These are phyloP conservation scores for Pseudopodoces humilis DNA, from an alignment of 2,113 vertebrate species.

Conservation along the genomic window DNA sequence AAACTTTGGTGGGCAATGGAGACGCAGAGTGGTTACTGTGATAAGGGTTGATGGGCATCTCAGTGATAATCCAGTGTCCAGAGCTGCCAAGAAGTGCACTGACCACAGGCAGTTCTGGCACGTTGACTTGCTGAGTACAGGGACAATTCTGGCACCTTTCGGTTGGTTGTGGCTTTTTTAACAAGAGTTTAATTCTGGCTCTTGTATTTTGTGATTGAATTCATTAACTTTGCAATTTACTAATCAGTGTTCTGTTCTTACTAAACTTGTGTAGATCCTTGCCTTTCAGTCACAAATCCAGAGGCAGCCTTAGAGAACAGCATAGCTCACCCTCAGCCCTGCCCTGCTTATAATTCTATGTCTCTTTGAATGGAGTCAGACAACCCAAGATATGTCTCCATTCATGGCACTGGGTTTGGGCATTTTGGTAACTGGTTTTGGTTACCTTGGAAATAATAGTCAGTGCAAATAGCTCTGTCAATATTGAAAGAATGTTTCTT, in stretches of 20 bases:
- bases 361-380: neutral
- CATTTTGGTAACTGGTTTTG: neutral
- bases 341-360: neutral
- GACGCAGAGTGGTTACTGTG: neutral
- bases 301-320: neutral
- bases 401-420: neutral
- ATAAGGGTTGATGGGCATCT: accelerated
- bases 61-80: neutral
- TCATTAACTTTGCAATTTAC: neutral
- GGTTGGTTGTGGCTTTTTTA: neutral
- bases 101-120: neutral
- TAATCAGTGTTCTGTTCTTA: neutral
- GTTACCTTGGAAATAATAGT: neutral
- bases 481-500: neutral
- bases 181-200: neutral
- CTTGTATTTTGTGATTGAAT: neutral
- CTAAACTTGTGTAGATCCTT: neutral
- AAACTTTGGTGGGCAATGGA: neutral
- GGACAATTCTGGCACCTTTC: neutral
- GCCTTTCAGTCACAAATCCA: neutral
- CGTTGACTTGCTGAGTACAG: neutral
- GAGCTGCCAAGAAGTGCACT: neutral
- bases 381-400: neutral
- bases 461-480: neutral
- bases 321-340: neutral